phyloP scores from a whole-genome alignment of 2,888 invertebrate species.

The Macrostomum cliftonense region DNA sequence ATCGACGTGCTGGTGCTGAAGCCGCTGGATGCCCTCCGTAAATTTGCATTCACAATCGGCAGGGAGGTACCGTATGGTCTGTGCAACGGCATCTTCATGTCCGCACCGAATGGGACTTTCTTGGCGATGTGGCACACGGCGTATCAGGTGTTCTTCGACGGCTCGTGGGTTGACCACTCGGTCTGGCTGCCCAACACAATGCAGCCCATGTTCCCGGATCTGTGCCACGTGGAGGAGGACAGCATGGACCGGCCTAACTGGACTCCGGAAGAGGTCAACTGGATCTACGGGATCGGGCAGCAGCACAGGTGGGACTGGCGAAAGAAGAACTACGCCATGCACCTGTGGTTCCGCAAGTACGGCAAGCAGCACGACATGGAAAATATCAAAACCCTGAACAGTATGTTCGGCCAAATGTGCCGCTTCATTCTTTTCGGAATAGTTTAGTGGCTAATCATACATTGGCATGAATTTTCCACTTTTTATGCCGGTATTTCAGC shows the following conservation, averaged over 20 bases:
- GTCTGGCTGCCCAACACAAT: background rate
- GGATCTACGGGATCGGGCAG: background rate
- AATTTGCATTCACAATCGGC: background rate
- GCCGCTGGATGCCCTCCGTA: background rate
- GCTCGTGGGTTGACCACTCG: background rate
- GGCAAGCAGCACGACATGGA: no score
- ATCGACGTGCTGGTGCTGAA: background rate
- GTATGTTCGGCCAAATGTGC: no score
- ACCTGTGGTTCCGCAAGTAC: no score
- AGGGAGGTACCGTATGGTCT: background rate
- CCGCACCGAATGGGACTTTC: background rate
- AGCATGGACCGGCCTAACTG: background rate
- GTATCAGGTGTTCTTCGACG: background rate
- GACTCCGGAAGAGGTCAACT: background rate
- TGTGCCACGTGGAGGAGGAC: background rate
- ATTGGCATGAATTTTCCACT: no score
- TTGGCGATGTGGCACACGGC: background rate
- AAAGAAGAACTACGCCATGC: no score
- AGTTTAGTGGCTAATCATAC: no score
- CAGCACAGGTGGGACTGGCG: no score
- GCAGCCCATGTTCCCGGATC: background rate
- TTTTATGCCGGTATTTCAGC: no score
- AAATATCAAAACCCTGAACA: no score
- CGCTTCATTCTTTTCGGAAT: no score
- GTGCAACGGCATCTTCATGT: background rate